Base-by-base conservation (phyloP, 2,797 vertebrate genomes). In the Jordanella pulchra region DNA sequence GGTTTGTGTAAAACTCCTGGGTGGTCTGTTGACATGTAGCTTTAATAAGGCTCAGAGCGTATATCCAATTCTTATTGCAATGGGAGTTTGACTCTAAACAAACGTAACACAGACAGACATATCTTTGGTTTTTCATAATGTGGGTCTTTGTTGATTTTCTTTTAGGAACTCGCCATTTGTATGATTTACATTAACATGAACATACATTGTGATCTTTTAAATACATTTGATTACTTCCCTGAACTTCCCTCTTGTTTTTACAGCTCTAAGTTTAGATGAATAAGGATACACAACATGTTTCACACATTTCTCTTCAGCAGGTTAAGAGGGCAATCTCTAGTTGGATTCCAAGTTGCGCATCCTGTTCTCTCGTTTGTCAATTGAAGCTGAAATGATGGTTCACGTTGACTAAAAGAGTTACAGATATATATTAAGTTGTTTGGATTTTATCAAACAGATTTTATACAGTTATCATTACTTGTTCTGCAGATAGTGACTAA, bases 11-110 rank as follows among this genome's bases (percentile, higher is more conserved):
- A 87, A 86, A 86, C 84, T 91, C 78, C 77, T 93, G 93, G 94
- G 94, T 95, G 94, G 94, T 94, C 93, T 80, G 79, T 86, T 91
- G 91, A 93, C 89, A 84, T 30, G 66, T 50, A 21, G 73, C 78
- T 92, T 88, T 91, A 89, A 84, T 82, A 86, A 84, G 65, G 79
- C 78, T 83, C 75, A 58, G 70, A 89, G 85, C 79, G 75, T 84
- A 83, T 85, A 83, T 86, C 87, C 82, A 75, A 82, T 81, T 87
- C 82, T 87, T 70, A 70, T 79, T 83, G 82, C 79, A 75, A 86
- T 74, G 73, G 76, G 79, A 73, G 76, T 75, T 73, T 81, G 88
- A 91, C 86, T 89, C 89, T 79, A 89, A 91, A 93, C 89, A 93
- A 91, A 90, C 79, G 85, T 85, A 82, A 83, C 83, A 76, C 77